Evolutionary conservation across 2,113 vertebrate species (phyloP).

Genomic region (Chamaea fasciata): DNA sequence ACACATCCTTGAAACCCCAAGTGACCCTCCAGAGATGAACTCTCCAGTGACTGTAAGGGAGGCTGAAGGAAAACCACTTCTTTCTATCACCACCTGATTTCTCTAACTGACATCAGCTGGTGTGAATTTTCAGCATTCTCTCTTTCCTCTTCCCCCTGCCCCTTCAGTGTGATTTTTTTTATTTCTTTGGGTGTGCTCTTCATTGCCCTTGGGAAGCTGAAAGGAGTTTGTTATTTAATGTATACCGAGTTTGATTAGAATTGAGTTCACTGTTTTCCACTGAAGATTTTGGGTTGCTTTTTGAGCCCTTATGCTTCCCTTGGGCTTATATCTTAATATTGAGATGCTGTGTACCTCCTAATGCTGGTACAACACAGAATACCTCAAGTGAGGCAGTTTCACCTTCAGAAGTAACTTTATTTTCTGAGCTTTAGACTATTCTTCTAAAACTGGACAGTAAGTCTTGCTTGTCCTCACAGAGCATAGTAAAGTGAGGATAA

Average conservation of each 20-base stretch:
- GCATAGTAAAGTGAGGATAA: neutral
- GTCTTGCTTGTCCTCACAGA: neutral
- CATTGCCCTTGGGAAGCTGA: neutral
- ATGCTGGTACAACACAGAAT: neutral
- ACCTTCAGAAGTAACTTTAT: neutral
- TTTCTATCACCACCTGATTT: neutral
- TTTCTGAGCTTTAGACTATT: neutral
- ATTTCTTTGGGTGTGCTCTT: neutral
- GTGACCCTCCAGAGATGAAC: neutral
- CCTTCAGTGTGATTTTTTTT: neutral
- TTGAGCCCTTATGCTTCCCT: neutral
- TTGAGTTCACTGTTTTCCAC: neutral
- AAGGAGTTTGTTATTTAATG: neutral
- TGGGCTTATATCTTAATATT: neutral
- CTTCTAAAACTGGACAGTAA: neutral
- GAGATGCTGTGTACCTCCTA: neutral
- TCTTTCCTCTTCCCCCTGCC: neutral
- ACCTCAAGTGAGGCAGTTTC: neutral
- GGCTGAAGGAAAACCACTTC: neutral
- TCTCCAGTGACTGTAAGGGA: rapidly evolving
- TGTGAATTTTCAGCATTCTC: neutral
- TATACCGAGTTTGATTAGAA: neutral
- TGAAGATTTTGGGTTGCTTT: neutral
- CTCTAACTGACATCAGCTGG: neutral
- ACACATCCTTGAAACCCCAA: neutral